Percentiles rank a stretch among this genome's conserved stretches.
These are phyloP conservation scores for Leptonema lineaticorne DNA, from an alignment of 1,140 invertebrate genomes.

Conservation along the genomic window DNA sequence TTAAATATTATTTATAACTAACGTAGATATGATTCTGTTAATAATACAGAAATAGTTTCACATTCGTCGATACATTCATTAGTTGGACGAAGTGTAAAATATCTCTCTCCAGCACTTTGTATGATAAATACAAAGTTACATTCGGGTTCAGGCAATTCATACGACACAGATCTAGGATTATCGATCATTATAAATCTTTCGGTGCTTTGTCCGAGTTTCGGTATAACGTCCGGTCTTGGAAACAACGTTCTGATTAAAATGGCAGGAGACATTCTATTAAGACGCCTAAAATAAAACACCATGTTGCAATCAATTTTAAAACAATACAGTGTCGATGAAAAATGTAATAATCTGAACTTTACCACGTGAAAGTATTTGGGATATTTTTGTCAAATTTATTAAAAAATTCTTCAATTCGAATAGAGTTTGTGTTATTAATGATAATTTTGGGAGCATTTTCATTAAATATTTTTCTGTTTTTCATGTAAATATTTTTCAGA, in stretches of 20 bases:
- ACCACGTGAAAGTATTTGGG: constrained; percentile 11
- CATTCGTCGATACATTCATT: constrained; percentile 67
- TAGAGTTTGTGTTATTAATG: constrained; percentile 53
- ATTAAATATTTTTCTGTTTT: constrained; percentile 54
- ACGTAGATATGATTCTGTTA: constrained; percentile 50
- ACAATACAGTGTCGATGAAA: neutral
- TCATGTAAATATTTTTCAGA: constrained; percentile 48
- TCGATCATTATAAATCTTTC: constrained; percentile 74
- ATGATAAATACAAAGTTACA: constrained; percentile 73
- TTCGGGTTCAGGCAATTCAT: constrained; percentile 70
- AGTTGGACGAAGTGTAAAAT: constrained; percentile 66
- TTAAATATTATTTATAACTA: constrained; percentile 44
- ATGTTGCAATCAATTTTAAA: neutral
- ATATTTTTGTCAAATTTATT: constrained; percentile 25
- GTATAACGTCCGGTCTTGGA: constrained; percentile 61
- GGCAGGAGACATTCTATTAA: constrained; percentile 68
- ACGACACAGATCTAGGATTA: constrained; percentile 58
- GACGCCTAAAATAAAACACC: constrained; percentile 57
- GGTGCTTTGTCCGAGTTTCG: constrained; percentile 66
- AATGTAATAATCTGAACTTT: constrained; percentile 2
- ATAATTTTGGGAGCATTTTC: constrained; percentile 57
- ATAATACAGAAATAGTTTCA: constrained; percentile 61
- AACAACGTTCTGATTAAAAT: constrained; percentile 66
- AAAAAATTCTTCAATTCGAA: constrained; percentile 26
- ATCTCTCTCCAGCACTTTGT: constrained; percentile 64